These are phyloP conservation scores for Bombyx huttoni DNA, from an alignment of 2,888 invertebrate species.

Conservation along the genomic window DNA sequence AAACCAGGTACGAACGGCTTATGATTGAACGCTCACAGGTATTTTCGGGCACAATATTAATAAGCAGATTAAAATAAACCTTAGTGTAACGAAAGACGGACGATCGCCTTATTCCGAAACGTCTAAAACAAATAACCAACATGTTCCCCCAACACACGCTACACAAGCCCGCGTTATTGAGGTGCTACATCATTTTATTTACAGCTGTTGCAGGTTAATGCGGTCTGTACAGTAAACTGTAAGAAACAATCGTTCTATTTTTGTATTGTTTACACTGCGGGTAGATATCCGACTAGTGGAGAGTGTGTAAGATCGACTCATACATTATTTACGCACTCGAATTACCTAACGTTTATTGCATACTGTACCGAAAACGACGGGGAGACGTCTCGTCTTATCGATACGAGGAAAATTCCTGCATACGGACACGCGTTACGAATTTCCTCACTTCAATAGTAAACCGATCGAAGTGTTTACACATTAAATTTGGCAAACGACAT, in stretches of 20 bases:
- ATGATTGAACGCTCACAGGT: constrained; percentile 66
- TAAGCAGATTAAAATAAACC: constrained; percentile 60
- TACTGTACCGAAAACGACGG: neutral
- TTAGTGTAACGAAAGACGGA: constrained; percentile 50
- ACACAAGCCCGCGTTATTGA: constrained; percentile 46
- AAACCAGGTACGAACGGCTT: constrained; percentile 63
- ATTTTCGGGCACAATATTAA: constrained; percentile 60
- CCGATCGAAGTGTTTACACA: constrained; percentile 34
- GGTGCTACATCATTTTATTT: constrained; percentile 67
- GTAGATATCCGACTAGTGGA: constrained; percentile 15
- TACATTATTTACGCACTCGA: neutral
- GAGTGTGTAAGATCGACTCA: neutral
- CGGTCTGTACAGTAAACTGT: constrained; percentile 42
- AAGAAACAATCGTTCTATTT: constrained; percentile 56
- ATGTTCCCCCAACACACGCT: constrained; percentile 48
- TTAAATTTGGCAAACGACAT: constrained; percentile 36
- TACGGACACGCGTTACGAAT: constrained; percentile 15
- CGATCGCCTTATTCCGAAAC: constrained; percentile 36
- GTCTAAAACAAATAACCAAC: constrained; percentile 62
- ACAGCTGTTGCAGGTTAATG: constrained; percentile 57
- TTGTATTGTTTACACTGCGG: constrained; percentile 33
- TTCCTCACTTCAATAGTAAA: constrained; percentile 29
- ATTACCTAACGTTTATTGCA: neutral
- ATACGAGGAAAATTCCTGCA: constrained; percentile 10
- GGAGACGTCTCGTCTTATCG: neutral